These are phyloP conservation scores for Enteromius paludinosus DNA, from an alignment of 2,797 vertebrate genomes.

Conservation along the genomic window DNA sequence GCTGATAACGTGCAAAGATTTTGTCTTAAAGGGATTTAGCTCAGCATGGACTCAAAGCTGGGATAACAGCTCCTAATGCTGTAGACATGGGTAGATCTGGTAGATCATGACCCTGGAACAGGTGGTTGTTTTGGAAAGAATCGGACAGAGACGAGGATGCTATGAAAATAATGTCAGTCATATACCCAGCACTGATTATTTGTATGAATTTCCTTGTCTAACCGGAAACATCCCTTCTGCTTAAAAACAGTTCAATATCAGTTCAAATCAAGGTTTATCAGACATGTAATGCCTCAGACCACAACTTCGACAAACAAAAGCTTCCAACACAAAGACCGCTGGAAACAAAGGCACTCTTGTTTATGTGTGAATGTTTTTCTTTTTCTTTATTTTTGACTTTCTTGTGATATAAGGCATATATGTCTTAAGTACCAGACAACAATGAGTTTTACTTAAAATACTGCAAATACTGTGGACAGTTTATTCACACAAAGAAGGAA, in stretches of 20 bases:
- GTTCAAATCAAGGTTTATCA: background rate
- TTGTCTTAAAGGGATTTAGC: constrained; percentile 54
- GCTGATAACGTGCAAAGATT: constrained; percentile 48
- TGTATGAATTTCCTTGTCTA: constrained; percentile 20
- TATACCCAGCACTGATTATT: constrained; percentile 36
- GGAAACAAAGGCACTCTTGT: constrained; percentile 17
- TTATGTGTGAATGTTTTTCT: constrained; percentile 7
- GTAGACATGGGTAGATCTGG: constrained; percentile 43
- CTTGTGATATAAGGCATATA: constrained; percentile 1
- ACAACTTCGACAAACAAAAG: constrained; percentile 29
- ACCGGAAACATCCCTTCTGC: background rate
- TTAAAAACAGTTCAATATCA: background rate
- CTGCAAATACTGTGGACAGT: background rate
- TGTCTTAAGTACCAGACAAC: background rate
- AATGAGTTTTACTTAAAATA: background rate
- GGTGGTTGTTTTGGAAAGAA: constrained; percentile 51
- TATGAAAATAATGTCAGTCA: constrained; percentile 46
- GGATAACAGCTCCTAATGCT: constrained; percentile 54
- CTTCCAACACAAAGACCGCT: constrained; percentile 19
- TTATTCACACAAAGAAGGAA: background rate
- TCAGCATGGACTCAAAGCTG: constrained; percentile 49
- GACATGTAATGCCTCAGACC: constrained; percentile 16
- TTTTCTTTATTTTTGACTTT: background rate
- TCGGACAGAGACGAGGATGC: constrained; percentile 26
- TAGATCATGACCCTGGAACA: constrained; percentile 47